Conservation (phyloP, 1,140 invertebrate genomes). For the Hirudo medicinalis region DNA sequence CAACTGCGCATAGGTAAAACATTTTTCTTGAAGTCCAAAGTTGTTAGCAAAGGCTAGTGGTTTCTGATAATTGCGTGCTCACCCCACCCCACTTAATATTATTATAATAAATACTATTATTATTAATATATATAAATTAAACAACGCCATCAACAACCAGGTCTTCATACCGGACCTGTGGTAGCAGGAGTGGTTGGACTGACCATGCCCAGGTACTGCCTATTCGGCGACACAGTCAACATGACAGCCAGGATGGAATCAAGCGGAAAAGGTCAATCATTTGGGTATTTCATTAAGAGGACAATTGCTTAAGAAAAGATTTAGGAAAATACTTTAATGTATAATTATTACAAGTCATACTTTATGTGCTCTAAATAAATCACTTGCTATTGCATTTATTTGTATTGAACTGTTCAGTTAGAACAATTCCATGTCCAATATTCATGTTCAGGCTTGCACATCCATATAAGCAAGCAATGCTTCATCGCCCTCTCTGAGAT, state of each 20-base stretch:
- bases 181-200: slow-evolving; percentile 79
- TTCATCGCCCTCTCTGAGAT: slow-evolving; percentile 8
- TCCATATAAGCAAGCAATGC: slow-evolving; percentile 18
- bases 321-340: too few relatives aligned
- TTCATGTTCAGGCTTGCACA: slow-evolving; percentile 9
- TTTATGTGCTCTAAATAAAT: too few relatives aligned
- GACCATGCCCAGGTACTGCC: slow-evolving; percentile 79
- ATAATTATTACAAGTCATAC: too few relatives aligned
- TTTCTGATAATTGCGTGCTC: too few relatives aligned
- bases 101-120: neutral
- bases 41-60: too few relatives aligned
- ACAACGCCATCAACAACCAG: slow-evolving; percentile 1
- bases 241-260: slow-evolving; percentile 76
- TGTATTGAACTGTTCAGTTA: too few relatives aligned
- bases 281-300: slow-evolving; percentile 39
- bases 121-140: neutral
- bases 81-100: too few relatives aligned
- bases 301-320: too few relatives aligned
- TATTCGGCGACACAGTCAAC: slow-evolving; percentile 51
- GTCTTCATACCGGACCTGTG: slow-evolving; percentile 45
- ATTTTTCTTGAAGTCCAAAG: too few relatives aligned
- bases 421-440: too few relatives aligned
- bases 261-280: slow-evolving; percentile 33
- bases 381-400: too few relatives aligned
- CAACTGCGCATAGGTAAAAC: slow-evolving; percentile 79